Evolutionary conservation across 2,113 vertebrate genomes (phyloP), one percentile per base, ranked within the genome.

Genomic region (Nettapus auritus): DNA sequence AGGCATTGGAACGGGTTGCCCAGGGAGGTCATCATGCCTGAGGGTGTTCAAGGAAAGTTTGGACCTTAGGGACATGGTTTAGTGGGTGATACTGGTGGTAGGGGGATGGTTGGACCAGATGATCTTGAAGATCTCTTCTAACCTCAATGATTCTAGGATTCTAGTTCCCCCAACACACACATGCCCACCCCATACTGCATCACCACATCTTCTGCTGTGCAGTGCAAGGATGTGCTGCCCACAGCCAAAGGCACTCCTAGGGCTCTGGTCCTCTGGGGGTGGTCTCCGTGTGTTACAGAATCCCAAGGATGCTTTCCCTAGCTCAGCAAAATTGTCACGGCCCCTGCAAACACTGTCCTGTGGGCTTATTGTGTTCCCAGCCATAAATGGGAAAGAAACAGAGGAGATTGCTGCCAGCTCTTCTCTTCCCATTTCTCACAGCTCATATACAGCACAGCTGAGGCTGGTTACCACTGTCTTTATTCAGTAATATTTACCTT

Each of bases 151-250:
- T 46, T 46, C 44, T 46, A 18, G 44, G 44, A 19, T 20, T 46
- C 44, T 8, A 46, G 44, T 46, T 52, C 44, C 55, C 36, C 66
- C 34, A 53, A 2, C 22, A 28, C 63, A 25, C 50, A 13, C 8
- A 9, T 0, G 0, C 5, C 7, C 5, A 0, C 75, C 11, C 20
- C 46, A 9, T 40, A 7, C n/a, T 38, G 14, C 25, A 53, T 42
- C 5, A 3, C 33, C 23, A 31, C n/a, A n/a, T 19, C 25, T 73
- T 40, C 44, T 66, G 33, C 28, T 42, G 44, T 38, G 14, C 13
- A 4, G n/a, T 29, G 62, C 81, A 18, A 59, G 57, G 42, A 53
- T 59, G 57, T 33, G 11, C 26, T 74, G 60, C 31, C 68, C 56
- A 21, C 18, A 70, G 22, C 34, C 69, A 48, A 6, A 34, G 56